Percentiles rank a stretch among this genome's conserved stretches.
Evolutionary conservation across 64 coral and sea anemone species (phyloP).

Genomic region (Stylophora pistillata): DNA sequence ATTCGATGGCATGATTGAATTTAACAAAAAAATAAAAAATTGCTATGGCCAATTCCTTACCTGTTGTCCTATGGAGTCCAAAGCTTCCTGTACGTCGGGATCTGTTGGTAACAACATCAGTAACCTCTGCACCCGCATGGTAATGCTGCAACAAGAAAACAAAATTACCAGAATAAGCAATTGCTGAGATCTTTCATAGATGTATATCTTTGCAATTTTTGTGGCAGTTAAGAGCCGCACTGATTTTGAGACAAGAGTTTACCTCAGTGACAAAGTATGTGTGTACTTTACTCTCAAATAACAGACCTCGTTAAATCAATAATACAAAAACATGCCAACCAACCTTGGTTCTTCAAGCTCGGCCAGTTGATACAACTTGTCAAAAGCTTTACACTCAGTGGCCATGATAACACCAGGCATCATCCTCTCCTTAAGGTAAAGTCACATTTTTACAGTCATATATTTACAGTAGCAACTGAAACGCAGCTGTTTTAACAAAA

Average conservation of each 20-base stretch:
- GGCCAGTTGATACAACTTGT: constrained; percentile 89
- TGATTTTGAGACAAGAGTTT: no score
- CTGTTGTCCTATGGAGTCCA: constrained; percentile 86
- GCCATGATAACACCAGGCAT: constrained; percentile 97
- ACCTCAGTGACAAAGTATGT: no score
- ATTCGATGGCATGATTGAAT: no score
- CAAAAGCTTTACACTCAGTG: constrained; percentile 95
- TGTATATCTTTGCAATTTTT: no score
- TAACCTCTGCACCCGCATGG: constrained; percentile 83
- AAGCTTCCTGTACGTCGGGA: constrained; percentile 83
- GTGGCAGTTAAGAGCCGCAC: no score
- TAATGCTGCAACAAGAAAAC: constrained; percentile 56
- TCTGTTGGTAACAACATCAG: constrained; percentile 93
- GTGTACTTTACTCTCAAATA: no score
- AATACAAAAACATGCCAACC: background rate
- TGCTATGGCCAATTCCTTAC: constrained; percentile 37
- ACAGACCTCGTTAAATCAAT: background rate
- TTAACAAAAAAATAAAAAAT: no score
- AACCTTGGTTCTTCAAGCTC: constrained; percentile 90
- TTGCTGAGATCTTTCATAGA: no score
- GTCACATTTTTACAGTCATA: no score
- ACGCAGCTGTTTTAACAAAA: no score
- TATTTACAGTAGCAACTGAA: no score
- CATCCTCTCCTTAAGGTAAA: constrained; percentile 69
- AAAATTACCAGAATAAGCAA: background rate